Base-by-base conservation (phyloP, 1,140 invertebrate genomes). In the Drosophila pectinifera region DNA sequence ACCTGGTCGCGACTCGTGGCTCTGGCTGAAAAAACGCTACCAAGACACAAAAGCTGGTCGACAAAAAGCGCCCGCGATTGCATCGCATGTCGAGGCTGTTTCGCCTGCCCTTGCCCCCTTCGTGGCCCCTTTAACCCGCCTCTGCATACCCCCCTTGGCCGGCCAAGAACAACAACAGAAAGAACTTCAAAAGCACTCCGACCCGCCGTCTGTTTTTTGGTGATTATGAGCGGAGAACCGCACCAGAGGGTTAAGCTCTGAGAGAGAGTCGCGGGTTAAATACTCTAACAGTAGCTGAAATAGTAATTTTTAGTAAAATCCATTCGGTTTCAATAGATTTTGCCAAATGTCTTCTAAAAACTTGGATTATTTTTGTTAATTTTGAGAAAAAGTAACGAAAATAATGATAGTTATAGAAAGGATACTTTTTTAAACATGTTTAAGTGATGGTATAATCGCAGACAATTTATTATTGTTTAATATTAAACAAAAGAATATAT, bases 151-250 rank as follows among this genome's bases (percentile, higher is more conserved):
- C 20, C 68, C 24, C 26, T 41, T 49, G n/a, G 26, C 14, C 38
- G 16, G 18, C 34, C 55, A 36, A 31, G 36, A 59, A 63, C 70
- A 41, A 64, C 70, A 63, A 73, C 72, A 41, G 58, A 79, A 76
- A 78, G 68, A 88, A 86, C 83, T 83, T 86, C 82, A 86, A 86
- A 86, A 86, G 82, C 83, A 88, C 86, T 82, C 83, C 68, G 73
- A 63, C 55, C 68, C 49, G 55, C 75, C 62, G 73, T 80, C 73
- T 73, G 72, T 84, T 80, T 89, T 78, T 89, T 84, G 83, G 84
- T 84, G 84, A 88, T 88, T 88, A 88, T 88, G 84, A 89, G 82
- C 72, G 64, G 70, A 82, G 82, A 83, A 73, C 46, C 49, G 38
- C 48, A 51, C 41, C 48, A 80, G 38, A 61, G 43, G 57, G 59